Conservation (phyloP, 2,113 vertebrate species). For the Corythaixoides concolor region DNA sequence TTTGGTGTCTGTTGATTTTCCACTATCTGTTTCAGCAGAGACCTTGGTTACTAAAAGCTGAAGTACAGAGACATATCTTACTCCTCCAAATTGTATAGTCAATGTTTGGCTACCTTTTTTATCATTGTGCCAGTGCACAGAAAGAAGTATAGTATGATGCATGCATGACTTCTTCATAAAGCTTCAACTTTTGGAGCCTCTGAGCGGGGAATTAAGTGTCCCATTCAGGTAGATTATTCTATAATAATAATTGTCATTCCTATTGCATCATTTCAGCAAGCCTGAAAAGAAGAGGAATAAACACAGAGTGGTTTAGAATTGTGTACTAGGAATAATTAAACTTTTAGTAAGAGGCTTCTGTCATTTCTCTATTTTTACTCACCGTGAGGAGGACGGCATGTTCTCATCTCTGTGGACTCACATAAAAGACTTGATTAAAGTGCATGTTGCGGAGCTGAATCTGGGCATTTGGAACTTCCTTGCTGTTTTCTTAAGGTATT, state of each 20-base stretch:
- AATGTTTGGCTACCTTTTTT: not conserved
- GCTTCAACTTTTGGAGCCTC: not conserved
- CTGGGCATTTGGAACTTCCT: slow-evolving; percentile 38
- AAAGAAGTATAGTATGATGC: not conserved
- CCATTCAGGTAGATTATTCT: not conserved
- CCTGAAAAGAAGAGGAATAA: slow-evolving; percentile 2
- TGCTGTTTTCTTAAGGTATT: slow-evolving; percentile 46
- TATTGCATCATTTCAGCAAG: not conserved
- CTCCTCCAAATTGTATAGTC: not conserved
- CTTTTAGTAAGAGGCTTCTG: slow-evolving; percentile 3
- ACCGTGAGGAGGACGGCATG: slow-evolving; percentile 13
- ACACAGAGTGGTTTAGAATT: not conserved
- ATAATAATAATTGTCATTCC: not conserved
- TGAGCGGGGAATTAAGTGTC: not conserved
- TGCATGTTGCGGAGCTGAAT: slow-evolving; percentile 3
- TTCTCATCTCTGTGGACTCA: slow-evolving; percentile 21
- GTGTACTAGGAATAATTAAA: slow-evolving; percentile 18
- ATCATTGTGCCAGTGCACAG: not conserved
- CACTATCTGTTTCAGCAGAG: not conserved
- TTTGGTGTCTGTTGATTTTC: not conserved
- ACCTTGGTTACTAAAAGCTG: not conserved
- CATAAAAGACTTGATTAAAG: slow-evolving; percentile 38
- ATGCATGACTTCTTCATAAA: not conserved
- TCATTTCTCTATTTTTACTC: slow-evolving; percentile 41
- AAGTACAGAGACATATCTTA: not conserved